Conservation (phyloP, 1,140 invertebrate genomes). For the Pseudomyrmex gracilis region DNA sequence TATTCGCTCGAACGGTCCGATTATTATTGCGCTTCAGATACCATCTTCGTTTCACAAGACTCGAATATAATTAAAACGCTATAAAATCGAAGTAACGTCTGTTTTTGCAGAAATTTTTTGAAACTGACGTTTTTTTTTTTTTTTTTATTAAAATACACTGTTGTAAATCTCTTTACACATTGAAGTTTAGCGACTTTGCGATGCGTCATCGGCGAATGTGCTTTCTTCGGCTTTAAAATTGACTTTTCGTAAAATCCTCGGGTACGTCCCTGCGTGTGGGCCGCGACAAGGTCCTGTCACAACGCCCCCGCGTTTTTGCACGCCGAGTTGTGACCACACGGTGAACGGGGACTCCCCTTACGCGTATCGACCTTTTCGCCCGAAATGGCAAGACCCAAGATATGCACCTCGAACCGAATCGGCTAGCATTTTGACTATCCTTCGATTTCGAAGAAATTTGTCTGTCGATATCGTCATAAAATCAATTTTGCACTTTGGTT, state of each 20-base stretch:
- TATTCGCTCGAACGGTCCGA: constrained; percentile 2
- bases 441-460: background rate
- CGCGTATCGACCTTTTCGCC: constrained; percentile 79
- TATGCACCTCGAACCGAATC: constrained; percentile 72
- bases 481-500: background rate
- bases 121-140: too few species aligned
- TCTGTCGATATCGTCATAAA: background rate
- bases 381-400: constrained; percentile 79
- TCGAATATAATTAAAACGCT: constrained; percentile 5
- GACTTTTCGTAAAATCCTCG: constrained; percentile 70
- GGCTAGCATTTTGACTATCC: constrained; percentile 66
- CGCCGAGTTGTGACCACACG: constrained; percentile 64
- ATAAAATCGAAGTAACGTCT: background rate
- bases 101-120: background rate
- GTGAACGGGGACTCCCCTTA: constrained; percentile 77
- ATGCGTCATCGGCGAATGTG: background rate
- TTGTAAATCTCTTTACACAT: too few species aligned
- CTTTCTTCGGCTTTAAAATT: constrained; percentile 24
- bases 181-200: background rate
- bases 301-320: constrained; percentile 79
- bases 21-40: constrained; percentile 13
- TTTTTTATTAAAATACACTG: too few species aligned
- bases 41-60: background rate
- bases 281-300: constrained; percentile 81
- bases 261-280: constrained; percentile 82